Conservation (phyloP, 2,797 vertebrate species). For the Pelobates cultripes region DNA sequence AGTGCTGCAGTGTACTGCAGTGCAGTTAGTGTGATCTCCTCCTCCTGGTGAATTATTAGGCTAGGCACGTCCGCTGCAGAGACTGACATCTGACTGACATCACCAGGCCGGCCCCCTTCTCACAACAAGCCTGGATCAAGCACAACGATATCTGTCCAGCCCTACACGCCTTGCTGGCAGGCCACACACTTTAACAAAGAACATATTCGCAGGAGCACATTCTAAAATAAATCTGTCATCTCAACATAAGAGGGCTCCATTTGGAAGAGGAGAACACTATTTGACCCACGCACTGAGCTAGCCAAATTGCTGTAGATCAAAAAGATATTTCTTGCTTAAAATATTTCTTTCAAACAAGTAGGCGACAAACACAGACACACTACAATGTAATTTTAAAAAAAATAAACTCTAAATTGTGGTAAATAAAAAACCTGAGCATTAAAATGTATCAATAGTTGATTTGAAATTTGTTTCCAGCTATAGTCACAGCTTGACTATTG, state of each 20-base stretch:
- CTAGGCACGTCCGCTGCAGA: constrained; percentile 80
- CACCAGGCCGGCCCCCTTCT: neutral
- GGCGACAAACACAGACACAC: no score
- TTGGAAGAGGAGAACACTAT: neutral
- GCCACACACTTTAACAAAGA: no score
- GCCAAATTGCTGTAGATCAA: neutral
- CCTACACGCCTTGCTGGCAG: neutral
- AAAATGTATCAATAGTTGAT: no score
- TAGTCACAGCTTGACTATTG: no score
- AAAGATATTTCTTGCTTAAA: no score
- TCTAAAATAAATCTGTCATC: neutral
- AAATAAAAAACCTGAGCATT: no score
- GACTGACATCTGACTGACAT: constrained; percentile 59
- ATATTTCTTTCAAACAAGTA: no score
- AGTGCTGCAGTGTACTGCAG: constrained; percentile 89
- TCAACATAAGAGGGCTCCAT: neutral
- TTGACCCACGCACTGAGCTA: neutral
- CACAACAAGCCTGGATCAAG: neutral
- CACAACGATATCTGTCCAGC: neutral
- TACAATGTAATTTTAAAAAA: no score
- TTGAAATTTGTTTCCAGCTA: no score
- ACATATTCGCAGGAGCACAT: neutral
- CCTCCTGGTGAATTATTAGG: constrained; percentile 75
- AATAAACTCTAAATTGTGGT: no score
- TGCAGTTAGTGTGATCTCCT: constrained; percentile 81